A percentile compares a stretch with the other conserved stretches of the same genome.
phyloP scores from a whole-genome alignment of 2,888 invertebrate genomes.

The Leptinotarsa peninsularis region DNA sequence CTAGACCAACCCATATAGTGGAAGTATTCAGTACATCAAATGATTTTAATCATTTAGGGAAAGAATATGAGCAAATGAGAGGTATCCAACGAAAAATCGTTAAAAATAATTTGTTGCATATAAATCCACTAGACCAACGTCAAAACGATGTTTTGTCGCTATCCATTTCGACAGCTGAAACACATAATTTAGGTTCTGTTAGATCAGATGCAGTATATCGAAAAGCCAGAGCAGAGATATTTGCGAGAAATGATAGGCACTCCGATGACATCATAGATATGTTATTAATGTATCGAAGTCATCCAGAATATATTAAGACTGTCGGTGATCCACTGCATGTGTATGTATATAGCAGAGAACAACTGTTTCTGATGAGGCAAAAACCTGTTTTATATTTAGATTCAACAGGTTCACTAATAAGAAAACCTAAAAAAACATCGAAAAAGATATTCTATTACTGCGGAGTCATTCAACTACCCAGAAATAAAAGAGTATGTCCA shows the following conservation, averaged over 20 bases:
- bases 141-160: constrained; percentile 4
- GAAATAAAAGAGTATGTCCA: not conserved
- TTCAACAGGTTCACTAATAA: constrained; percentile 4
- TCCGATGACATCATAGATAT: not conserved
- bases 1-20: not conserved
- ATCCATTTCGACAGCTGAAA: not conserved
- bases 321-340: not conserved
- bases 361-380: not conserved
- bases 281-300: not conserved
- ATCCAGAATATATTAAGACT: not conserved
- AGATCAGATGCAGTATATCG: not conserved
- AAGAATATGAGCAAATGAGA: not conserved
- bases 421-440: not conserved
- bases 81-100: constrained; percentile 1
- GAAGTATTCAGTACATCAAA: not conserved
- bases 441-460: not conserved
- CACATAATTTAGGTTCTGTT: not conserved
- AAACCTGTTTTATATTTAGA: not conserved
- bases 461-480: not conserved
- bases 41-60: not conserved
- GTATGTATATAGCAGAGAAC: not conserved
- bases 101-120: not conserved
- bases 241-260: not conserved
- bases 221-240: not conserved
- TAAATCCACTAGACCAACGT: not conserved